Conservation (phyloP, 1,140 invertebrate genomes). For the Pogonus chalceus region DNA sequence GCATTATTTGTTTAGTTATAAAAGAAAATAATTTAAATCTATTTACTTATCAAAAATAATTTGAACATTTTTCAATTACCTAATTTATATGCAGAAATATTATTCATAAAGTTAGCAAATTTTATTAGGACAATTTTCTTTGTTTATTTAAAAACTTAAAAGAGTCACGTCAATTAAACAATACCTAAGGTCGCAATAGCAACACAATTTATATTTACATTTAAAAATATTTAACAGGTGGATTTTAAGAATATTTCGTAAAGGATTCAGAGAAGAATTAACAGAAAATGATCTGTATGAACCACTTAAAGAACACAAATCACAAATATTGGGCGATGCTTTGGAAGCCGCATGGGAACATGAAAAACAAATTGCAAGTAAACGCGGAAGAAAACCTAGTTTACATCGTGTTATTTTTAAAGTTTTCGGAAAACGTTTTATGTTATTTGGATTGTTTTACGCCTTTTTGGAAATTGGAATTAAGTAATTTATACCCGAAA, state of each 20-base stretch:
- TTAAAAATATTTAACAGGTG: too few relatives aligned
- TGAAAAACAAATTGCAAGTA: slow-evolving; percentile 29
- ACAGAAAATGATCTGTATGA: slow-evolving; percentile 46
- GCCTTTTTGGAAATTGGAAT: slow-evolving; percentile 41
- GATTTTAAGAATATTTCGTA: slow-evolving; percentile 41
- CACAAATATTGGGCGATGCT: slow-evolving; percentile 42
- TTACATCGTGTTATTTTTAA: slow-evolving; percentile 40
- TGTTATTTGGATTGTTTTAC: slow-evolving; percentile 40
- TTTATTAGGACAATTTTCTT: too few relatives aligned
- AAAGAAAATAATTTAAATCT: too few relatives aligned
- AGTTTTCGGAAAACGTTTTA: slow-evolving; percentile 40
- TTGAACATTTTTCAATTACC: too few relatives aligned
- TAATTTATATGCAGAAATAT: too few relatives aligned
- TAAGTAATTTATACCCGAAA: slow-evolving; percentile 31
- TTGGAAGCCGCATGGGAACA: slow-evolving; percentile 41
- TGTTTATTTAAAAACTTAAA: too few relatives aligned
- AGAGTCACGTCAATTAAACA: too few relatives aligned
- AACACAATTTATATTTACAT: too few relatives aligned
- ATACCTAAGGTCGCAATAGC: too few relatives aligned
- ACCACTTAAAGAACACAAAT: slow-evolving; percentile 44
- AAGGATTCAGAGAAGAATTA: slow-evolving; percentile 41
- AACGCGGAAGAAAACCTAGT: slow-evolving; percentile 36
- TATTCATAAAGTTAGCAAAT: too few relatives aligned
- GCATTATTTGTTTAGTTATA: too few relatives aligned
- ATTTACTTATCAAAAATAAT: too few relatives aligned